Evolutionary conservation across 1,140 invertebrate species (phyloP), one percentile per base, ranked within the genome.

Genomic region (Drosophila sp.): DNA sequence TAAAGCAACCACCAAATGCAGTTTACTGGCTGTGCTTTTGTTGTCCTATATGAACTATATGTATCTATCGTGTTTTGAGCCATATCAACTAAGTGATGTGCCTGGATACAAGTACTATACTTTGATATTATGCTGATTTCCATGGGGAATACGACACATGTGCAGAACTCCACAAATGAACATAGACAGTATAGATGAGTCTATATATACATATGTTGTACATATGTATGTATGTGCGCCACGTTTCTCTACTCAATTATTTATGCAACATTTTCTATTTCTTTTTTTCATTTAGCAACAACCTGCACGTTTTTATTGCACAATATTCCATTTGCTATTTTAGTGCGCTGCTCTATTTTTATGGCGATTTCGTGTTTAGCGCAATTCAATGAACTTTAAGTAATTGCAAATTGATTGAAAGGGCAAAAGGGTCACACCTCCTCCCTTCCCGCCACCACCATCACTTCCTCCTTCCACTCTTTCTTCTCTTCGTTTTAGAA

Each of bases 351-450:
- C 50, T 48, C 72, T 73, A 70, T 83, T 89, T 89, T 83, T 89
- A 89, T 89, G 83, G 89, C 72, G 81, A 78, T 80, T 80, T 80
- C 83, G 83, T 89, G 84, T 89, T 89, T 89, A 80, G 72, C 69
- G 72, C 78, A 69, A 79, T 74, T 64, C 65, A 64, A 73, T 72
- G 70, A 78, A 80, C 79, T 78, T 87, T 71, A 90, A 90, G 87
- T 90, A 90, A 90, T 86, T 82, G 86, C 76, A 87, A 90, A 87
- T 90, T 83, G 82, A 90, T 90, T 90, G 87, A 87, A 81, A 72
- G 27, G 21, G 58, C 58, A 7, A 34, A 53, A 36, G 29, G 29
- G 29, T 27, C n/a, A n/a, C n/a, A n/a, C n/a, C n/a, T n/a, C 11
- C 3, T n/a, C 13, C 8, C 11, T 6, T 29, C 6, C 25, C 18